A percentile compares a stretch with the other conserved stretches of the same genome.
phyloP scores from a whole-genome alignment of 2,113 vertebrate genomes.

The Dromas ardeola region DNA sequence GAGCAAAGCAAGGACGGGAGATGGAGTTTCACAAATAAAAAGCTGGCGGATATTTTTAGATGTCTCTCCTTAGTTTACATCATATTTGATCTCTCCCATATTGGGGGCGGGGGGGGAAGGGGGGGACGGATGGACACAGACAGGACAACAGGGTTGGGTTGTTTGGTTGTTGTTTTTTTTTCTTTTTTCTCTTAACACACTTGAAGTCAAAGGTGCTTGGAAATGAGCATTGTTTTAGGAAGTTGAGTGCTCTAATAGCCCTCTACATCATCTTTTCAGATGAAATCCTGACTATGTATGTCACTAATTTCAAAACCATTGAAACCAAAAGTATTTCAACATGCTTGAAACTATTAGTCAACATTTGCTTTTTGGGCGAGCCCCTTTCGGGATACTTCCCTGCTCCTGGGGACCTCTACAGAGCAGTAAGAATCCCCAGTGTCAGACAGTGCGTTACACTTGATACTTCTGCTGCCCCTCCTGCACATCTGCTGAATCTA shows the following conservation, averaged over 20 bases:
- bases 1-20: conserved; percentile 51
- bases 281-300: neutral
- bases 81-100: neutral
- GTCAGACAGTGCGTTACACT: neutral
- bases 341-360: conserved; percentile 13
- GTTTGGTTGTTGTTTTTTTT: neutral
- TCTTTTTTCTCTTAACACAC: neutral
- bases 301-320: neutral
- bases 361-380: neutral
- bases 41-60: conserved; percentile 59
- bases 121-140: no score
- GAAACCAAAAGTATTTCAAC: conserved; percentile 18
- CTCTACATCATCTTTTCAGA: neutral
- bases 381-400: neutral
- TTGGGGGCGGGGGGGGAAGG: rapidly evolving
- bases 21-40: conserved; percentile 58
- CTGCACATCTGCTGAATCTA: neutral
- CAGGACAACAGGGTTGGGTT: neutral
- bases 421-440: neutral
- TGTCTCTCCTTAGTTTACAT: neutral
- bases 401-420: neutral
- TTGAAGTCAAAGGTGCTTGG: neutral
- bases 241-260: neutral
- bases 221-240: neutral
- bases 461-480: neutral